phyloP scores from a whole-genome alignment of 2,888 invertebrate species.

The Drosophila cognata region DNA sequence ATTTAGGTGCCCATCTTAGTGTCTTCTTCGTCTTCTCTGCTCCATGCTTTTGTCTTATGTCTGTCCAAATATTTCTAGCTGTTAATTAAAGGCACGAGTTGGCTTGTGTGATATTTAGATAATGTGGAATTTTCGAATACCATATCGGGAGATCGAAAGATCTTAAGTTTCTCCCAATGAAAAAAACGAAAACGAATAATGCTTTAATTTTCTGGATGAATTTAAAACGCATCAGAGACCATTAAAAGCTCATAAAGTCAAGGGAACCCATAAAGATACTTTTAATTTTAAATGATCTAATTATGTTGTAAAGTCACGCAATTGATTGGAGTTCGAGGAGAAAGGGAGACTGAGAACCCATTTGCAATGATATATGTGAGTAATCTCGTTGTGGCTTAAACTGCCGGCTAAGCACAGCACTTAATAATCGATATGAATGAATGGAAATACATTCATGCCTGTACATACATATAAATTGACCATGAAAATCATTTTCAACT shows the following conservation, averaged over 20 bases:
- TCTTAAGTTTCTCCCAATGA: background rate
- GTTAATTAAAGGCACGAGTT: slow-evolving; percentile 79
- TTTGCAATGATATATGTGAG: slow-evolving; percentile 27
- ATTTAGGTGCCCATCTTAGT: slow-evolving; percentile 39
- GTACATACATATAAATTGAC: background rate
- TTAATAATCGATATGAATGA: slow-evolving; percentile 52
- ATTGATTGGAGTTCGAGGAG: slow-evolving; percentile 10
- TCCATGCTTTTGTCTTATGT: slow-evolving; percentile 48
- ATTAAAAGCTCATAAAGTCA: slow-evolving; percentile 65
- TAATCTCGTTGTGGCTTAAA: slow-evolving; percentile 14
- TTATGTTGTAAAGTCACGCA: slow-evolving; percentile 74
- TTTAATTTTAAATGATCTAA: slow-evolving; percentile 31
- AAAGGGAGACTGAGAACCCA: background rate
- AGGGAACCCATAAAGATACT: background rate
- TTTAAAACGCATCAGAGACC: slow-evolving; percentile 70
- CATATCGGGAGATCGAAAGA: background rate
- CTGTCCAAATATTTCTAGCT: slow-evolving; percentile 74
- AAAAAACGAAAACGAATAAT: background rate
- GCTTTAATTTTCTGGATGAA: slow-evolving; percentile 35
- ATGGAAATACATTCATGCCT: slow-evolving; percentile 3
- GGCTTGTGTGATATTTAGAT: slow-evolving; percentile 47
- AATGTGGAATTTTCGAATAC: slow-evolving; percentile 53
- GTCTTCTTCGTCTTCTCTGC: slow-evolving; percentile 3
- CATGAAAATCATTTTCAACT: slow-evolving; percentile 30
- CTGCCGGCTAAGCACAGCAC: slow-evolving; percentile 37